Percentiles rank a stretch among this genome's conserved stretches.
phyloP scores from a whole-genome alignment of 35 echinoderm and acorn worm species.

The Diadema setosum region DNA sequence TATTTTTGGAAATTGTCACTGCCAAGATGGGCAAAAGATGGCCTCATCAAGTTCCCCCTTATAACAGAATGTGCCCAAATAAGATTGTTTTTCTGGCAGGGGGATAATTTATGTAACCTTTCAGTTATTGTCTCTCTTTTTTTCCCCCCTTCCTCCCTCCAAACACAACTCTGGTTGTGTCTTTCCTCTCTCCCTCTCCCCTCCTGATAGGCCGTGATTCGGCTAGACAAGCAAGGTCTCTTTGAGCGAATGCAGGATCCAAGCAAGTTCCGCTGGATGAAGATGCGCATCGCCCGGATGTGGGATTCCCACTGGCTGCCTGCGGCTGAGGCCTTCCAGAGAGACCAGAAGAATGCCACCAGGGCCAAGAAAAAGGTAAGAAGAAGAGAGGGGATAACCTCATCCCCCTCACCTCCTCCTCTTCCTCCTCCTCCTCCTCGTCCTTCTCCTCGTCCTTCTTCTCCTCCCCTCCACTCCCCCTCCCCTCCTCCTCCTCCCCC shows the following conservation, averaged over 20 bases:
- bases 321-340: slow-evolving; percentile 43
- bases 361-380: slow-evolving; percentile 78
- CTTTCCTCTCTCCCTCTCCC: neutral
- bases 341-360: slow-evolving; percentile 27
- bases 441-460: neutral
- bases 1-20: too few relatives aligned
- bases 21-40: too few relatives aligned
- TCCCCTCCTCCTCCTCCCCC: neutral
- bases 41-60: too few relatives aligned
- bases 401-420: too few relatives aligned
- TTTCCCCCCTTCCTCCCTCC: neutral
- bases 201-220: slow-evolving; percentile 60
- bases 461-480: neutral
- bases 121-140: neutral
- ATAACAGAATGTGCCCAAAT: too few relatives aligned
- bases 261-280: slow-evolving; percentile 83
- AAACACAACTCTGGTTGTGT: neutral
- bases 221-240: slow-evolving; percentile 52
- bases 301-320: slow-evolving; percentile 85
- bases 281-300: slow-evolving; percentile 74
- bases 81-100: too few relatives aligned
- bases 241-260: slow-evolving; percentile 35
- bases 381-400: too few relatives aligned
- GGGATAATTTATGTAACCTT: too few relatives aligned
- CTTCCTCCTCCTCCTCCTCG: neutral